Base-by-base conservation (phyloP, 2,113 vertebrate genomes). In the Lota lota region DNA sequence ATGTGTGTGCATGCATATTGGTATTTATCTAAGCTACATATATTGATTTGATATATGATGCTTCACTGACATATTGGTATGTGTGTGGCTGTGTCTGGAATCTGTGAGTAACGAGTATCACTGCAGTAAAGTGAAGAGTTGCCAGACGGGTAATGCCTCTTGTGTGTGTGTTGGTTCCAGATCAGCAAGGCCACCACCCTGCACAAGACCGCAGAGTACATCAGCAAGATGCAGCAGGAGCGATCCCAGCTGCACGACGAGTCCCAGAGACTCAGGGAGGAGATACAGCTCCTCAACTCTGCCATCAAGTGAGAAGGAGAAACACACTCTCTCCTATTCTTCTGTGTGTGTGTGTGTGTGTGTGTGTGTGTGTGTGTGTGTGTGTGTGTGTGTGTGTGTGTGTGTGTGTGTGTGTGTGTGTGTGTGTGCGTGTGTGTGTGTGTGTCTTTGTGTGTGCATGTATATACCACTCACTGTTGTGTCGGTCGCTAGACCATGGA, bases 151-250 rank as follows among this genome's bases (percentile, higher is more conserved):
- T 47, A 47, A 47, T 11, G 40, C 40, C 40, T 47, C 40, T 2
- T 47, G 40, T 10, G 40, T 47, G 40, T 77, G 24, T 73, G 40
- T 53, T 53, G 18, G 7, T 64, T 20, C 67, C 88, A 99, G 97
- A 94, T 99, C 83, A 99, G 97, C 86, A 99, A 99, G 80, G 97
- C 97, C 64, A 95, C 94, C 56, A 98, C 94, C 0, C 80, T 99
- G 86, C 96, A 98, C 85, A 99, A 99, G 92, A 99, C 97, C 0
- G 95, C 93, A 0, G 95, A 98, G 77, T 99, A 99, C 82, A 95
- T 99, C 78, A 79, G 86, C 71, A 97, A 97, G 89, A 92, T 99
- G 89, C 97, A 99, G 91, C 96, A 98, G 88, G 97, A 99, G 79
- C 88, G 96, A 54, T 79, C 89, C 0, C 93, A 93, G 75, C 87